These are phyloP conservation scores for Schizaphis graminum DNA, from an alignment of 2,888 invertebrate species.

Conservation along the genomic window DNA sequence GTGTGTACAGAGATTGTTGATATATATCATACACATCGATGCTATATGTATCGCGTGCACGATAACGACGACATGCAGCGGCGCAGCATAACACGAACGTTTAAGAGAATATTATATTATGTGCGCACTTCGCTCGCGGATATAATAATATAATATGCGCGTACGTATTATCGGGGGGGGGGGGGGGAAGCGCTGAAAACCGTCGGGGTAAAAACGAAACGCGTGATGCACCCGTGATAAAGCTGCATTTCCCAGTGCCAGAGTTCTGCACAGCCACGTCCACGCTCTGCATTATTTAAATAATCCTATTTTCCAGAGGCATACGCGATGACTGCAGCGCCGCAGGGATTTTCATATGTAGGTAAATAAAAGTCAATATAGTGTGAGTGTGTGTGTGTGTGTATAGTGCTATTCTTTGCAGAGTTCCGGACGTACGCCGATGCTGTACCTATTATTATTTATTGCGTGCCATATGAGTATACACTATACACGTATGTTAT, in stretches of 20 bases:
- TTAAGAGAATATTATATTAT: background rate
- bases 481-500: background rate
- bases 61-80: background rate
- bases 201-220: background rate
- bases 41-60: background rate
- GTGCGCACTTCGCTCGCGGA: background rate
- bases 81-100: background rate
- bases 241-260: background rate
- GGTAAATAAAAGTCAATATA: background rate
- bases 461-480: background rate
- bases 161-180: background rate
- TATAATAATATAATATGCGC: background rate
- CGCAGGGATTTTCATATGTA: background rate
- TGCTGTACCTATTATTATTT: background rate
- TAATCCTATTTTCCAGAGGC: background rate
- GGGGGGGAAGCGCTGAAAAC: background rate
- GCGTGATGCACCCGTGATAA: background rate
- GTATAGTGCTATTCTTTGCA: background rate
- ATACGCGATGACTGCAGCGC: background rate
- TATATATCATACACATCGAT: too few species aligned
- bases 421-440: background rate
- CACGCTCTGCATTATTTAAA: background rate
- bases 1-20: background rate
- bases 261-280: background rate
- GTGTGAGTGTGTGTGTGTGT: too few species aligned